Evolutionary conservation across 2,113 vertebrate genomes (phyloP), one percentile per base, ranked within the genome.

Genomic region (Stegostoma tigrinum): DNA sequence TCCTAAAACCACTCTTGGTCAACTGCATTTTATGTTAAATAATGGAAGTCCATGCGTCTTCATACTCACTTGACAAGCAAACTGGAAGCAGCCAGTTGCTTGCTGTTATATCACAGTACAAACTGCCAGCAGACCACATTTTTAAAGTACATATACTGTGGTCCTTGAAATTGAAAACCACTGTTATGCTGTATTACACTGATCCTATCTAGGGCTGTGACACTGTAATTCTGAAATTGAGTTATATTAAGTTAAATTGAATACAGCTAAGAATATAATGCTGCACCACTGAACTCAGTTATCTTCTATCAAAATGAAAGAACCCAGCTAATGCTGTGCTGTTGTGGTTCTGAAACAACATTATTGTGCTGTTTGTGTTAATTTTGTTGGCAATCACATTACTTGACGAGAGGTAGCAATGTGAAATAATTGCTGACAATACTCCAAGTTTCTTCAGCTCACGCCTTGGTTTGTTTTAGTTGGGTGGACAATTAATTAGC

Each of bases 171-270:
- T 66, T 66, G 61, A 34, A 66, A n/a, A 93, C 14, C 89, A 93
- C 55, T 38, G 61, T 93, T 67, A 67, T 38, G 61, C 61, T 38
- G 38, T 61, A 93, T 66, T 93, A 93, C 64, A 93, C 89, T 67
- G 55, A 93, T 64, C 89, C 61, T 34, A 93, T 19, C 34, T 66
- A n/a, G n/a, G 64, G 17, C 89, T 93, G 61, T 66, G 61, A 23
- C 89, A 91, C 61, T 90, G 48, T 93, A 66, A 93, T 66, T 93
- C 89, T 93, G 61, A 66, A 93, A 42, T n/a, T 93, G 34, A 93
- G 64, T 93, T 93, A 38, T 66, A 38, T 66, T 93, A 66, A 67
- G 89, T 38, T 93, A 66, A 93, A 93, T 66, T 93, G 89, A 83
- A 21, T 66, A 61, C 61, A 67, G 34, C 61, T 93, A 45, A 83